Base-by-base conservation (phyloP, 2,113 vertebrate species). In the Cyanoderma ruficeps region DNA sequence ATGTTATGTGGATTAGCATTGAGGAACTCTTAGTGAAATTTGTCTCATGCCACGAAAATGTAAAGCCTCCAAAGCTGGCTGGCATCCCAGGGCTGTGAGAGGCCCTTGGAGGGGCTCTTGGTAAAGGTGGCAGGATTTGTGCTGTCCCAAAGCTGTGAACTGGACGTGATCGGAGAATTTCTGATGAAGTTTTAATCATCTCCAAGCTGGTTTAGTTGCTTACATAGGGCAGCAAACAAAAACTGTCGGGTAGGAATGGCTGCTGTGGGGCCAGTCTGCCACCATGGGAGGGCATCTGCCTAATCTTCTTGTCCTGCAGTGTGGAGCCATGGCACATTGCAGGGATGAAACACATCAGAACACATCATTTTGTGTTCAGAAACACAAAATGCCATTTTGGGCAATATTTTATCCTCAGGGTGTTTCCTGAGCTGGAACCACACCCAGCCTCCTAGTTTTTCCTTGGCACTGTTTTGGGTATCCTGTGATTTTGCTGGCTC, bases 31-130 rank as follows among this genome's bases (percentile, higher is more conserved):
- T 31, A 90, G 74, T 9, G 15, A 94, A 93, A 89, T 96, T 86
- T 96, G 90, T 83, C 89, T 95, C 86, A 96, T 93, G 90, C 88
- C 85, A 92, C 0, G 92, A 88, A 96, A 97, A 95, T 96, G 76
- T 93, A 95, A 95, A 95, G 78, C 88, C 37, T 95, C 42, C 35
- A 22, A 63, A 95, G 53, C 83, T 97, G 93, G 88, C 90, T 94
- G 92, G 57, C 72, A 87, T 94, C 93, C 93, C 92, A 80, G 71
- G 83, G 72, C 85, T 93, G 52, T 2, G 25, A 93, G 96, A 90
- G 93, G 96, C 92, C 93, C 77, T 33, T 78, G 86, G 80, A 96
- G 88, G 90, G 92, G 90, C 37, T 0, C 6, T 37, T 71, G 20
- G 80, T 83, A 39, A 55, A 96, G 60, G 83, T 90, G 88, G 86